Conservation (phyloP, 2,113 vertebrate genomes). For the Macrotus californicus region DNA sequence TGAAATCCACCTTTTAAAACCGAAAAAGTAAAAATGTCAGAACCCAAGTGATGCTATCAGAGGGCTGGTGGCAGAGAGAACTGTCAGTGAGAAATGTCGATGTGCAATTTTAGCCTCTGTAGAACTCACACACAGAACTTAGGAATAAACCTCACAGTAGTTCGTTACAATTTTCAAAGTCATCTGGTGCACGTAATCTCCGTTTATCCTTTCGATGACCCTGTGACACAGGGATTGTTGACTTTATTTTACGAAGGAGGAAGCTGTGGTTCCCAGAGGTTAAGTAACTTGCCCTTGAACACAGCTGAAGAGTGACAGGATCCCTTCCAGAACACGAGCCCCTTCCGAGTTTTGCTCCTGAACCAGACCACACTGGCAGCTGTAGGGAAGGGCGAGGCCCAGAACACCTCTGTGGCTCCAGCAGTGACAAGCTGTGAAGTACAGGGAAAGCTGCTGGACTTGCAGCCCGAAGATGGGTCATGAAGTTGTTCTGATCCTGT, state of each 20-base stretch:
- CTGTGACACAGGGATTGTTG: background rate
- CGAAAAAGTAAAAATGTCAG: conserved; percentile 38
- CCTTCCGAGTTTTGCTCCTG: background rate
- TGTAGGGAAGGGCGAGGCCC: background rate
- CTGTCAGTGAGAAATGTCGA: background rate
- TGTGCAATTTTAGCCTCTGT: background rate
- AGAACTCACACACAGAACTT: background rate
- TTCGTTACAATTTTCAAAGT: background rate
- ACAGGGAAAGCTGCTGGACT: background rate
- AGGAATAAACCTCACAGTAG: background rate
- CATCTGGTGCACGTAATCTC: background rate
- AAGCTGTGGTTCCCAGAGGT: conserved; percentile 32
- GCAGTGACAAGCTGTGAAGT: no score
- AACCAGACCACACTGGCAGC: background rate
- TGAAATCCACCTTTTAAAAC: conserved; percentile 31
- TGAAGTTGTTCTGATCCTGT: background rate
- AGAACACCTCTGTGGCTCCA: background rate
- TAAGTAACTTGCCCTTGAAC: background rate
- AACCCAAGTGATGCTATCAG: background rate
- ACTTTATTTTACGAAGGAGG: conserved; percentile 37
- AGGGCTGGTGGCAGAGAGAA: background rate
- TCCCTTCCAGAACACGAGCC: background rate
- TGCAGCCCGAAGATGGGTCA: background rate
- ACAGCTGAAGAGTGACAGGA: background rate
- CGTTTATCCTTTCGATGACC: conserved; percentile 2